Evolutionary conservation across 2,113 vertebrate species (phyloP), one percentile per base, ranked within the genome.

Genomic region (Sakesphorus luctuosus): DNA sequence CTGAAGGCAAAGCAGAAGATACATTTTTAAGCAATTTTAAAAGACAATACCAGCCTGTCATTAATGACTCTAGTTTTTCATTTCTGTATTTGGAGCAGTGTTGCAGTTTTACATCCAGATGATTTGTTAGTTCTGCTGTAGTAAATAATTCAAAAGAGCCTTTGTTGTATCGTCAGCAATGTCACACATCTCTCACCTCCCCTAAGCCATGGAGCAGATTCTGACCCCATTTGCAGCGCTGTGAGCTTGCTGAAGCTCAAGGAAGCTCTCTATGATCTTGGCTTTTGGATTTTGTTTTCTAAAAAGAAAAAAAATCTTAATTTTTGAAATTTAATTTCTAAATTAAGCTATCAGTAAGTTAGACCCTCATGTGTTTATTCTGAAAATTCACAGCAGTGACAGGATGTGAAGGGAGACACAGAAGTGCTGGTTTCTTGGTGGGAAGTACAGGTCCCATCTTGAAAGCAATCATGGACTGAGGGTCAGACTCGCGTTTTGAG

Each of bases 101-200:
- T 66, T 77, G 84, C 66, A 73, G 38, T 53, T 92, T 89, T 87
- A 65, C 25, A 63, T 67, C 52, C 49, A 55, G 71, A 35, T 88
- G 65, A 89, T 90, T 84, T 95, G 72, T 80, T 88, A 77, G 49
- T 73, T 91, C 35, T 88, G 44, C 67, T 77, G 35, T 63, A 58
- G 71, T 94, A 83, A 94, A 94, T 95, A 94, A 94, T 95, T 96
- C 69, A 89, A 8, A 72, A 73, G 62, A 68, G 67, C 44, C 81
- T 94, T 79, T 87, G 87, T 77, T 91, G 79, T 68, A 13, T 36
- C 82, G 80, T 92, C 91, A 87, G 90, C 80, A 68, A 25, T 74
- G 72, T 58, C 50, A 61, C 55, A 12, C 31, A 78, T 89, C 75
- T 90, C 73, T 89, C 89, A 81, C 23, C 80, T 87, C 49, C 49